Conservation (phyloP, 2,797 vertebrate species). For the Cetoscarus ocellatus region DNA sequence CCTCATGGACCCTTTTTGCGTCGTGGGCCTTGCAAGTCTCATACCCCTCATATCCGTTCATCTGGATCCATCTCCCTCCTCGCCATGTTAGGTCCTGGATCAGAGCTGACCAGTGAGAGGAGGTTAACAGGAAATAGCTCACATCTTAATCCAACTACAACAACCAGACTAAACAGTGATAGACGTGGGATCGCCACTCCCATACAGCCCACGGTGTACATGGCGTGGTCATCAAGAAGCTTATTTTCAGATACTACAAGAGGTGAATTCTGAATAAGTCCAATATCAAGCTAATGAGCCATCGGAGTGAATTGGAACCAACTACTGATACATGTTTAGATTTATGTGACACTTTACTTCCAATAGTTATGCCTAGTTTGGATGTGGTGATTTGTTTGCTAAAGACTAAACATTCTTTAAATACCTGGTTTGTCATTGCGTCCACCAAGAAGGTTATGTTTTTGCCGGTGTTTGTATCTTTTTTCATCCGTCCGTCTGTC, state of each 20-base stretch:
- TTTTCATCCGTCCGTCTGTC: too few species aligned
- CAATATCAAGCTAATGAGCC: too few species aligned
- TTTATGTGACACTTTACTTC: too few species aligned
- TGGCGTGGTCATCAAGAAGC: constrained; percentile 24
- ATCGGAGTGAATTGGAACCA: too few species aligned
- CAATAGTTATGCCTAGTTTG: too few species aligned
- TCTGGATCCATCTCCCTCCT: constrained; percentile 54
- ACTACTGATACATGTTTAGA: too few species aligned
- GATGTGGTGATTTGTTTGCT: too few species aligned
- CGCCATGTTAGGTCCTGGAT: constrained; percentile 53
- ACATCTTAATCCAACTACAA: constrained; percentile 85
- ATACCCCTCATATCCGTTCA: constrained; percentile 57
- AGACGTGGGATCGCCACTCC: constrained; percentile 50
- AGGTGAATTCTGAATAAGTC: too few species aligned
- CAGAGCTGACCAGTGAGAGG: constrained; percentile 48
- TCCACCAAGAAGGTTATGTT: too few species aligned
- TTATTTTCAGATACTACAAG: constrained; percentile 49
- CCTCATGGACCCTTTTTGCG: constrained; percentile 45
- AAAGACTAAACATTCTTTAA: too few species aligned
- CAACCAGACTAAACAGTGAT: constrained; percentile 69
- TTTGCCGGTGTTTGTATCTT: too few species aligned
- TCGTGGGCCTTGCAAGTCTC: constrained; percentile 39
- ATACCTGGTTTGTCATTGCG: too few species aligned
- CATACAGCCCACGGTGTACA: constrained; percentile 46
- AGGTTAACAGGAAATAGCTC: constrained; percentile 77